A percentile compares a stretch with the other conserved stretches of the same genome.
These are phyloP conservation scores for Bombus pyrosoma DNA, from an alignment of 1,140 invertebrate species.

Conservation along the genomic window DNA sequence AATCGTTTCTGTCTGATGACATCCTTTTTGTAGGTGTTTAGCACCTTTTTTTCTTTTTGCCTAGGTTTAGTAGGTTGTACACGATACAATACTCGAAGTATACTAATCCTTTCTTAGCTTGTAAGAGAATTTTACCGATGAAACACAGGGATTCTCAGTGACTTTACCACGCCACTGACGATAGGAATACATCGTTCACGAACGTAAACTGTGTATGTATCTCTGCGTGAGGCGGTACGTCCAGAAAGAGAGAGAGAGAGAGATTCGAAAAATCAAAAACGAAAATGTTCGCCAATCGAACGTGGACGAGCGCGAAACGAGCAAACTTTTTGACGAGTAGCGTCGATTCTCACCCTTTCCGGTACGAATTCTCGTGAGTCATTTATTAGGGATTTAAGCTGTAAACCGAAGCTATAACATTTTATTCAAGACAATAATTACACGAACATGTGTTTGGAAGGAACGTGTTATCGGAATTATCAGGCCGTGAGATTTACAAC, in stretches of 20 bases:
- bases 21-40: not conserved
- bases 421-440: slow-evolving; percentile 35
- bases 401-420: not conserved
- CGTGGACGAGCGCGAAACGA: slow-evolving; percentile 30
- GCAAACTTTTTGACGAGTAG: not conserved
- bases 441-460: not conserved
- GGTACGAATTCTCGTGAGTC: not conserved
- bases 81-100: slow-evolving; percentile 80
- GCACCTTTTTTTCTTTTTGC: not conserved
- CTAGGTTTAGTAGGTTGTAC: slow-evolving; percentile 69
- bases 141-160: slow-evolving; percentile 57
- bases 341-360: not conserved
- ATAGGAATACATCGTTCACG: not conserved
- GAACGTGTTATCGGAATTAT: not conserved
- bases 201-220: not conserved
- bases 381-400: not conserved
- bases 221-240: slow-evolving; percentile 30
- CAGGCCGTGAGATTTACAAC: not conserved
- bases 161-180: slow-evolving; percentile 13
- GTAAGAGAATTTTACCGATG: slow-evolving; percentile 64
- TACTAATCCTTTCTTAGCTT: slow-evolving; percentile 69
- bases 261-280: not conserved
- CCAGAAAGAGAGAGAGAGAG: not conserved
- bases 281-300: not conserved
- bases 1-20: slow-evolving; percentile 19